A percentile compares a stretch with the other conserved stretches of the same genome.
phyloP scores from a whole-genome alignment of 2,888 invertebrate genomes.

The Drosophila antonietae region DNA sequence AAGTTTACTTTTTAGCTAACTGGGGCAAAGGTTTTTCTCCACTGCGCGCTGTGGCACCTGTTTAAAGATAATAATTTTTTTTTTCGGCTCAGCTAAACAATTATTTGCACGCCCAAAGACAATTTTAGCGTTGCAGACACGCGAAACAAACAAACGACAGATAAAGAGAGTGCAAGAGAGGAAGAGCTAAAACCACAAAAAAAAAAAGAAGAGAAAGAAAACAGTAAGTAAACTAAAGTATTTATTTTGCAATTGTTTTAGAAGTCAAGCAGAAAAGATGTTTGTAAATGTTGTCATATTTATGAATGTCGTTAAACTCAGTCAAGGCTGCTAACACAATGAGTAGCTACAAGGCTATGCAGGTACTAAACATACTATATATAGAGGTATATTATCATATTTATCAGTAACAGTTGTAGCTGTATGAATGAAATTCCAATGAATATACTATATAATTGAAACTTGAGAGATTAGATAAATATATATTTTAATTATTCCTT shows the following conservation, averaged over 20 bases:
- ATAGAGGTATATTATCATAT: neutral
- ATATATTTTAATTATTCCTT: too few relatives aligned
- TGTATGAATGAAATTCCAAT: neutral
- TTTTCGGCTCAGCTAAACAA: constrained; percentile 48
- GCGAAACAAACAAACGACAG: constrained; percentile 43
- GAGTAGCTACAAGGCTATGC: constrained; percentile 1
- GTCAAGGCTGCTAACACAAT: constrained; percentile 43
- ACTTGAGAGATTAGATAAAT: too few relatives aligned
- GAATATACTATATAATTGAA: neutral
- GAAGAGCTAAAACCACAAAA: neutral
- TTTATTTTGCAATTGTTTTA: constrained; percentile 52
- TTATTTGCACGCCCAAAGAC: constrained; percentile 47
- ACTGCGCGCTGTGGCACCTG: constrained; percentile 44
- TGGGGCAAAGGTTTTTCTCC: constrained; percentile 35
- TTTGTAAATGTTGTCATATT: constrained; percentile 17
- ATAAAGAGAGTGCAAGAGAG: neutral
- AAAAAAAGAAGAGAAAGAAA: neutral
- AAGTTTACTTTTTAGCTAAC: constrained; percentile 18
- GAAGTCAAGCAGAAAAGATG: constrained; percentile 33
- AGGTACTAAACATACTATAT: neutral
- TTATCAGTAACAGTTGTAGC: neutral
- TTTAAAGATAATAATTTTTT: constrained; percentile 52
- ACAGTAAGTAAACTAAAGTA: constrained; percentile 1
- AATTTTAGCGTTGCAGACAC: constrained; percentile 34
- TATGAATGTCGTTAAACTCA: constrained; percentile 40